Conservation (phyloP, 2,797 vertebrate genomes). For the Zenarchopterus dispar region DNA sequence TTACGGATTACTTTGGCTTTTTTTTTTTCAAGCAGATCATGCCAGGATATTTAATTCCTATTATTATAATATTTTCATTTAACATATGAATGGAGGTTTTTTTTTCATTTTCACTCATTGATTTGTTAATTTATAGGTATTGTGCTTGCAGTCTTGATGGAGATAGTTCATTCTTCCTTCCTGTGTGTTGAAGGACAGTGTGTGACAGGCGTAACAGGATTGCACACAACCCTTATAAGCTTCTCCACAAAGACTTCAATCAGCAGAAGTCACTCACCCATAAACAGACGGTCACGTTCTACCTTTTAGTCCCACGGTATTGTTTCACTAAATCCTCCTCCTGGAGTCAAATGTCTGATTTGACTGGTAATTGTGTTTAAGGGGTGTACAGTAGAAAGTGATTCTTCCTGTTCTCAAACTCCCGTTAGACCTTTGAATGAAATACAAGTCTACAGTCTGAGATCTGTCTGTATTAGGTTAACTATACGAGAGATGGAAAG, state of each 20-base stretch:
- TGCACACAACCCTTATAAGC: slow-evolving; percentile 68
- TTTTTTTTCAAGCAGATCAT: neutral
- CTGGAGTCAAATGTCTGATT: slow-evolving; percentile 17
- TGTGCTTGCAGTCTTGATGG: slow-evolving; percentile 14
- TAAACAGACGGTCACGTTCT: slow-evolving; percentile 62
- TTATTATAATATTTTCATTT: neutral
- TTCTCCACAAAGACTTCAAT: slow-evolving; percentile 67
- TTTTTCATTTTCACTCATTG: too few species aligned
- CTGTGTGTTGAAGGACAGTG: slow-evolving; percentile 54
- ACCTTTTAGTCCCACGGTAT: slow-evolving; percentile 45
- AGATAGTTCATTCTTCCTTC: neutral
- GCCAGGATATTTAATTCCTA: neutral
- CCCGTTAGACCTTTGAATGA: slow-evolving; percentile 2
- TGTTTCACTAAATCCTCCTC: slow-evolving; percentile 46
- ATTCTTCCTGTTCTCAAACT: slow-evolving; percentile 12
- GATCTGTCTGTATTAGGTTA: slow-evolving; percentile 11
- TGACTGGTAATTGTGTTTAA: too few species aligned
- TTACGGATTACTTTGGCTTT: neutral
- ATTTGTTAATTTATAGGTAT: too few species aligned
- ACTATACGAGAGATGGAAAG: slow-evolving; percentile 10
- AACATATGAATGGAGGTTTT: too few species aligned
- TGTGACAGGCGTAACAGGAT: slow-evolving; percentile 62
- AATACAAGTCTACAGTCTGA: neutral
- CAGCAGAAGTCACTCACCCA: slow-evolving; percentile 50
- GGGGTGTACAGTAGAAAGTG: neutral